These are phyloP conservation scores for Bergia puertoricense DNA, from an alignment of 92 coral and sea anemone species.

Conservation along the genomic window DNA sequence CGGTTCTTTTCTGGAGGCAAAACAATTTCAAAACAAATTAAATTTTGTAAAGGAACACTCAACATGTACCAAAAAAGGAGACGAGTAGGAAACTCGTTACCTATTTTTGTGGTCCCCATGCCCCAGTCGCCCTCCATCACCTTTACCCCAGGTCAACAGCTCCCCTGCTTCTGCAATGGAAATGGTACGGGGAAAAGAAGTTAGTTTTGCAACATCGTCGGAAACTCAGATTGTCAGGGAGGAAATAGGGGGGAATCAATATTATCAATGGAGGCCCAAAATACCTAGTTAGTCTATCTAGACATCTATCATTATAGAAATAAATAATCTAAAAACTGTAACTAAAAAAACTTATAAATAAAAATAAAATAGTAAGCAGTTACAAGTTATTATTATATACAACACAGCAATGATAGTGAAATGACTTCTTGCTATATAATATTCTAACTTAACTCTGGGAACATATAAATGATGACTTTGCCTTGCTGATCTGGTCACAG, in stretches of 20 bases:
- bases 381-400: no score
- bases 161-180: conserved; percentile 77
- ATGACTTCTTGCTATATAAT: no score
- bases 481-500: no score
- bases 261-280: neutral
- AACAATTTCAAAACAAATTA: neutral
- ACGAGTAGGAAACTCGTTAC: conserved; percentile 21
- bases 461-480: no score
- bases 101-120: conserved; percentile 85
- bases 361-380: no score
- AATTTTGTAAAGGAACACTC: no score
- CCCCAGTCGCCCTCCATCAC: conserved; percentile 86
- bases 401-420: no score
- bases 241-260: neutral
- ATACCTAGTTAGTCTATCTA: no score
- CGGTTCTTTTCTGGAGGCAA: neutral
- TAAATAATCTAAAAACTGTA: no score
- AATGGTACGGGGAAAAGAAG: neutral
- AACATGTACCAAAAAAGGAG: neutral
- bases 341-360: no score
- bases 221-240: neutral
- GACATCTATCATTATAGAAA: no score
- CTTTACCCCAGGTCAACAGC: conserved; percentile 93
- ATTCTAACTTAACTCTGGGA: no score
- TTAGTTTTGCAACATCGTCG: neutral